phyloP scores from a whole-genome alignment of 2,888 invertebrate genomes.

The Cephus runcator region DNA sequence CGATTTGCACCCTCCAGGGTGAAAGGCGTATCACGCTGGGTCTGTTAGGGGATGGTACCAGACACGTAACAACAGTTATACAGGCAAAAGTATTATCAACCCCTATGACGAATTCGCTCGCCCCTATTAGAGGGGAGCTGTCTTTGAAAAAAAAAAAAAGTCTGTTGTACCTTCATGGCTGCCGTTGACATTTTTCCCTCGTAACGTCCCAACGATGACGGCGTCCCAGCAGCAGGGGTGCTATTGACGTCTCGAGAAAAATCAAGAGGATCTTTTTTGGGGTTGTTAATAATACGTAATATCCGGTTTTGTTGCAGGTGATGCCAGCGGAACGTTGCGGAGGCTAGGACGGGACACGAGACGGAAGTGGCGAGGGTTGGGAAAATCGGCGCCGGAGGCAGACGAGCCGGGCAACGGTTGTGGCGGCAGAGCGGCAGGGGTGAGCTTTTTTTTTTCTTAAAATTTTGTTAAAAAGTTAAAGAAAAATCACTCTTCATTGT shows the following conservation, averaged over 20 bases:
- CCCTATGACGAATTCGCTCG: too few relatives aligned
- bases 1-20: too few relatives aligned
- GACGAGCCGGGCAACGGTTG: constrained; percentile 62
- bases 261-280: neutral
- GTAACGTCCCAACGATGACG: too few relatives aligned
- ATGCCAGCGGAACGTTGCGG: constrained; percentile 42
- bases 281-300: constrained; percentile 40
- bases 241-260: neutral
- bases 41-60: too few relatives aligned
- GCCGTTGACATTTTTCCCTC: too few relatives aligned
- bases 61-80: too few relatives aligned
- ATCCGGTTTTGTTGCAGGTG: constrained; percentile 49
- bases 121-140: too few relatives aligned
- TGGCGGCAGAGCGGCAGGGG: constrained; percentile 64
- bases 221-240: too few relatives aligned
- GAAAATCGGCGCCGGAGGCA: constrained; percentile 55
- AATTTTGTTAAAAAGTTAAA: constrained; percentile 34
- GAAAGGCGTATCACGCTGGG: too few relatives aligned
- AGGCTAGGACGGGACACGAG: constrained; percentile 38
- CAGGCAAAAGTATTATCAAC: too few relatives aligned
- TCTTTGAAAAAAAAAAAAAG: too few relatives aligned
- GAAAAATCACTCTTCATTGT: constrained; percentile 34
- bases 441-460: constrained; percentile 35
- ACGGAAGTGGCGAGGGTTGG: constrained; percentile 50
- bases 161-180: too few relatives aligned